These are phyloP conservation scores for Erythrocebus patas DNA, from an alignment of 2,113 vertebrate genomes.

Conservation along the genomic window DNA sequence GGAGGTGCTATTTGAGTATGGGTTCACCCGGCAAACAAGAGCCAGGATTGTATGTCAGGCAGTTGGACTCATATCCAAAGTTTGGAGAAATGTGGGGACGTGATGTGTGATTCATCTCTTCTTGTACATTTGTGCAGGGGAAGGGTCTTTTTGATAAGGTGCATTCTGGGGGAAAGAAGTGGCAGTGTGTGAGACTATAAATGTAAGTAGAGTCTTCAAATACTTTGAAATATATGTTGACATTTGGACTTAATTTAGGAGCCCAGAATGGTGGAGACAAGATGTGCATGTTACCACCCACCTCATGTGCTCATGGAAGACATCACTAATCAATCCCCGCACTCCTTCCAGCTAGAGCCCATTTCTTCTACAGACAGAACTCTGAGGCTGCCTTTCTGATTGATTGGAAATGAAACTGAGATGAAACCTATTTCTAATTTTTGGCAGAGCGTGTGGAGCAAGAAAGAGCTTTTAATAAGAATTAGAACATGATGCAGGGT, in stretches of 20 bases:
- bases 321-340: not conserved
- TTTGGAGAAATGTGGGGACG: not conserved
- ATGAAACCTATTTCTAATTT: not conserved
- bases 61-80: not conserved
- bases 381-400: not conserved
- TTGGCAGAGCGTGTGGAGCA: not conserved
- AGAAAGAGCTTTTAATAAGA: not conserved
- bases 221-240: not conserved
- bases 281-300: rapidly evolving
- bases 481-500: no score
- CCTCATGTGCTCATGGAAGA: not conserved
- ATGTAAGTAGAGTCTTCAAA: not conserved
- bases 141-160: no score
- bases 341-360: not conserved
- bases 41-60: not conserved
- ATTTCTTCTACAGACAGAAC: not conserved
- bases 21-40: not conserved
- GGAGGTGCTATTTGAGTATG: not conserved
- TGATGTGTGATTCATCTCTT: not conserved
- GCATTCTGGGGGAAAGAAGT: not conserved
- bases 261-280: not conserved
- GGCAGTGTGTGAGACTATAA: no score
- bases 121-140: no score
- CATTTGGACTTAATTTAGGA: not conserved
- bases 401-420: not conserved